Conservation (phyloP, 1,140 invertebrate genomes). For the Andricus grossulariae region DNA sequence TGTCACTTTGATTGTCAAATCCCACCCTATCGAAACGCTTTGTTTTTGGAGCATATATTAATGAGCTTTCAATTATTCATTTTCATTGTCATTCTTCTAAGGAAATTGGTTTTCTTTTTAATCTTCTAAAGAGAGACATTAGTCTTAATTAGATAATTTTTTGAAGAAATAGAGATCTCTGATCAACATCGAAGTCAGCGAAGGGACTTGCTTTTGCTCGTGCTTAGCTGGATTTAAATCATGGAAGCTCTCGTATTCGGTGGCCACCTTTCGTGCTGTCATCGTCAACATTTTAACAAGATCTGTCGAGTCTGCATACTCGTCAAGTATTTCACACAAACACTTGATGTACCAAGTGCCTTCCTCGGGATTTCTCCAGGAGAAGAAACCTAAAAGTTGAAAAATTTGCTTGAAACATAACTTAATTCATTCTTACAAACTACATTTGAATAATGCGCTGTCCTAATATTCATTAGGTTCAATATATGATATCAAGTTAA, state of each 20-base stretch:
- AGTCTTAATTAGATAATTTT: not conserved
- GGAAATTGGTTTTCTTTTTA: too few relatives aligned
- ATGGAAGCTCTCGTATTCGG: conserved; percentile 78
- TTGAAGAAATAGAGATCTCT: conserved; percentile 78
- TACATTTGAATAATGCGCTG: too few relatives aligned
- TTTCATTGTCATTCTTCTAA: not conserved
- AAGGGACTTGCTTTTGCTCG: conserved; percentile 83
- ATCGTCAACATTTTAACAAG: conserved; percentile 80
- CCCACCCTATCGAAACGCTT: not conserved
- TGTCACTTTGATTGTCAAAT: conserved; percentile 5
- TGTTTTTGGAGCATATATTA: conserved; percentile 3
- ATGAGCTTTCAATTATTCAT: not conserved
- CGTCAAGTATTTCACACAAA: conserved; percentile 77
- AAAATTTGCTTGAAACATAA: not conserved
- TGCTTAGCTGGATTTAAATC: conserved; percentile 74
- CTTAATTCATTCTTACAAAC: too few relatives aligned
- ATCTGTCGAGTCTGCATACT: conserved; percentile 75
- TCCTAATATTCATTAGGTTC: too few relatives aligned
- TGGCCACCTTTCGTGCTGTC: conserved; percentile 80
- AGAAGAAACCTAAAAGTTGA: conserved; percentile 79
- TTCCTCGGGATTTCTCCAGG: conserved; percentile 81
- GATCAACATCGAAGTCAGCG: conserved; percentile 81
- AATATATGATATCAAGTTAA: too few relatives aligned
- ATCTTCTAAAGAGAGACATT: too few relatives aligned
- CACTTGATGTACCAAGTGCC: conserved; percentile 86